Conservation (phyloP, 2,888 invertebrate genomes). For the Heliconius charithonia region DNA sequence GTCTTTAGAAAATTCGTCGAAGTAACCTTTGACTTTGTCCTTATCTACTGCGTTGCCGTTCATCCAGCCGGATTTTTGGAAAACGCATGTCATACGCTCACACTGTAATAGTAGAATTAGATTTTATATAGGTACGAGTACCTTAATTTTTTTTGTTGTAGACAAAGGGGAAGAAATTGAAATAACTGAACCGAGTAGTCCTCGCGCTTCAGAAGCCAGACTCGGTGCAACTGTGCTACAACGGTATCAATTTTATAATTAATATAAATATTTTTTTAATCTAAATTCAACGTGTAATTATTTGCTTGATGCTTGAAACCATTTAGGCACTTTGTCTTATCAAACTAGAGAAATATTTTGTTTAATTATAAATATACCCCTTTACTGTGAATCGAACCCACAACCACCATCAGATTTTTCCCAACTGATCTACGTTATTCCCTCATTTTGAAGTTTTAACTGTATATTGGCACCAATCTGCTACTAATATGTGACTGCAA, state of each 20-base stretch:
- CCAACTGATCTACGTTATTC: neutral
- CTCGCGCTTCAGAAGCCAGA: neutral
- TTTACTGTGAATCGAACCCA: neutral
- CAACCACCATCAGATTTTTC: neutral
- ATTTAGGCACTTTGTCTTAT: too few relatives aligned
- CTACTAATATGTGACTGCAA: neutral
- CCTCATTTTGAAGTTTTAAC: neutral
- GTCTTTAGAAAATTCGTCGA: conserved; percentile 58
- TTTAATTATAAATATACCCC: neutral
- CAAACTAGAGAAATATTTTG: neutral
- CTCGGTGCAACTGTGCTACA: neutral
- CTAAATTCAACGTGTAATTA: neutral
- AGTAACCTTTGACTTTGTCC: conserved; percentile 53
- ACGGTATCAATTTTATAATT: neutral
- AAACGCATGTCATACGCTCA: conserved; percentile 61
- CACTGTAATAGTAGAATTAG: conserved; percentile 57
- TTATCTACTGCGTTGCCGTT: conserved; percentile 57
- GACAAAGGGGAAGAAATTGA: neutral
- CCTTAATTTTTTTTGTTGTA: too few relatives aligned
- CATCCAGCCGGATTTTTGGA: conserved; percentile 62
- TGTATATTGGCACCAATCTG: neutral
- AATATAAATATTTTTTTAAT: neutral
- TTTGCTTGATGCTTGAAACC: too few relatives aligned
- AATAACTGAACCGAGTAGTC: neutral
- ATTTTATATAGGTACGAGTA: neutral